Base-by-base conservation (phyloP, 2,113 vertebrate species). In the Barbus barbus region DNA sequence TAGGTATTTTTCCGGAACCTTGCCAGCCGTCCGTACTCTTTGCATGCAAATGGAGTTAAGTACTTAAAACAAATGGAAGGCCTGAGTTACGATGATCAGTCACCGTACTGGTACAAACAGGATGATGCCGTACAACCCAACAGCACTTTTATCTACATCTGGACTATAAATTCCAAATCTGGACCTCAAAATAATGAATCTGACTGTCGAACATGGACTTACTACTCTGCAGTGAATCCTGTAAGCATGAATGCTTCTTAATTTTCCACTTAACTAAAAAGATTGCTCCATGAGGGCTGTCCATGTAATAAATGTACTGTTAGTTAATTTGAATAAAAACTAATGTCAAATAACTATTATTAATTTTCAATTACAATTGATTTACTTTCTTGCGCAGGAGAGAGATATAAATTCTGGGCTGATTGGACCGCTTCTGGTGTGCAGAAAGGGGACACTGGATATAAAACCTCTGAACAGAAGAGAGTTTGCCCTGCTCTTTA, bases 1-100 rank as follows among this genome's bases (percentile, higher is more conserved):
- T 76, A 98, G 98, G 95, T 99, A 87, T 94, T 94, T 83, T 99
- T 99, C 91, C 98, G 91, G 91, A 99, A 99, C 91, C 90, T 95
- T 20, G 98, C 97, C 58, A 96, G 93, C 22, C 95, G 95, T 73
- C 94, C 97, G 0, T 98, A 95, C 89, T 98, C 97, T 11, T 81
- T 99, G 67, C 98, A 99, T 84, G 95, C 96, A 24, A 98, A 99
- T 16, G 98, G 98, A 2, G 95, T 98, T 77, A 88, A 93, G n/a
- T 99, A 98, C 87, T 93, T 95, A 69, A 97, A 97, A 80, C 95
- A 95, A 51, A 96, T 95, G 33, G 96, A 97, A 87, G 96, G 96
- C 81, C 93, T 94, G 72, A 78, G 87, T 77, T 97, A 96, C 9
- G 95, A 97, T 4, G 98, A 99, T 77, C 93, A 92, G 1, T 98